These are phyloP conservation scores for Lasioglossum pauxillum DNA, from an alignment of 2,888 invertebrate genomes.

Conservation along the genomic window DNA sequence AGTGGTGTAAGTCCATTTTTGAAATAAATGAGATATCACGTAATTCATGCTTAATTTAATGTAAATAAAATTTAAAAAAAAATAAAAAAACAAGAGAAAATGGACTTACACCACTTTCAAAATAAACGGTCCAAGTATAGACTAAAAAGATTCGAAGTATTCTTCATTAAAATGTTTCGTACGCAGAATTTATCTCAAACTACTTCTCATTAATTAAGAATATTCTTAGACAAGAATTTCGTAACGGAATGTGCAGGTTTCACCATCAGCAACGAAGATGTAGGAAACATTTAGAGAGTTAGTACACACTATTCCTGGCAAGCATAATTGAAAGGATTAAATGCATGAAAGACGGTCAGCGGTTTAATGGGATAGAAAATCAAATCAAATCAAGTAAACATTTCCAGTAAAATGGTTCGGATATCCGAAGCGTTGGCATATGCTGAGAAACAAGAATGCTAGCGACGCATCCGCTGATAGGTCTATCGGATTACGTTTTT, in stretches of 20 bases:
- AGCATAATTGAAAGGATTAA: neutral
- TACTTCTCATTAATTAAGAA: neutral
- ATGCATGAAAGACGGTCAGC: neutral
- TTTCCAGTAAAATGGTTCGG: neutral
- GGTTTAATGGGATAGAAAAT: neutral
- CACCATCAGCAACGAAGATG: neutral
- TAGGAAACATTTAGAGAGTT: neutral
- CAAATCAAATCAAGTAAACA: neutral
- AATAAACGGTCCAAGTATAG: too few relatives aligned
- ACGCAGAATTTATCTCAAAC: neutral
- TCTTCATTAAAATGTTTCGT: neutral
- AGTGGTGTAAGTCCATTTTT: too few relatives aligned
- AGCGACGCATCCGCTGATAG: constrained; percentile 1
- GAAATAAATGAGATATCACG: too few relatives aligned
- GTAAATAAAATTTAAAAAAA: too few relatives aligned
- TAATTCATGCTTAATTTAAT: too few relatives aligned
- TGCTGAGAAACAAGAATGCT: neutral
- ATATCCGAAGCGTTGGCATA: constrained; percentile 4
- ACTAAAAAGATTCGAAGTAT: too few relatives aligned
- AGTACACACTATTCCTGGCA: too few relatives aligned
- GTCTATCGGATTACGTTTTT: constrained; percentile 38
- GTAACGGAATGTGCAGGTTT: neutral
- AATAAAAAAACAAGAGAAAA: too few relatives aligned
- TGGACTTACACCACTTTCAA: too few relatives aligned
- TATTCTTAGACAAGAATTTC: neutral